Conservation (phyloP, 1,140 invertebrate genomes). For the Homalodisca vitripennis region DNA sequence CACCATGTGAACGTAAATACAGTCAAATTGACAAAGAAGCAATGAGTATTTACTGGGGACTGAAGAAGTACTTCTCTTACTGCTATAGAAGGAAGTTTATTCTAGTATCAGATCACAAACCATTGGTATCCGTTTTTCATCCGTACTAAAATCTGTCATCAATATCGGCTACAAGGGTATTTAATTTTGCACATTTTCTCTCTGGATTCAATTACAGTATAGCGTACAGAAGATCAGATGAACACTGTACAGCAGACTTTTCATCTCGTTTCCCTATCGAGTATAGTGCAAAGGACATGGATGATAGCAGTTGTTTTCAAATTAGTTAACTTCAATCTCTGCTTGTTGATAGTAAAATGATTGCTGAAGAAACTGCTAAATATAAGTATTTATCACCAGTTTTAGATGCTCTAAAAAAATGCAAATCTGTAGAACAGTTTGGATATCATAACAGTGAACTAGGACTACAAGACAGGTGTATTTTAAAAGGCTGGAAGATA, state of each 20-base stretch:
- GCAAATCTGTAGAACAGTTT: no score
- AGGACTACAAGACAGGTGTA: no score
- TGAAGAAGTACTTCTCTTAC: neutral
- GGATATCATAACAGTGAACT: no score
- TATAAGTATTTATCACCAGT: no score
- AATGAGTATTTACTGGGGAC: no score
- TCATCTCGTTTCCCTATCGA: neutral
- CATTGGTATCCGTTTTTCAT: neutral
- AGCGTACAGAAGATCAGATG: neutral
- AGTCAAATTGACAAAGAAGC: neutral
- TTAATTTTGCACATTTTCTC: conserved; percentile 2
- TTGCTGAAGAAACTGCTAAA: no score
- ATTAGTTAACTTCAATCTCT: no score
- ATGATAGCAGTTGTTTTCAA: no score
- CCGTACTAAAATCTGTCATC: neutral
- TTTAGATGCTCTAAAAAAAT: no score
- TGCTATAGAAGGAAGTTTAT: neutral
- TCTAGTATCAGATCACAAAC: neutral
- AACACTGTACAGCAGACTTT: neutral
- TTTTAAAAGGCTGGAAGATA: no score
- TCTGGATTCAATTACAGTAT: neutral
- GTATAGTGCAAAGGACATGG: neutral
- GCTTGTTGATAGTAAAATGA: no score
- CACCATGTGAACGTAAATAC: no score
- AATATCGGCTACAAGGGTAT: neutral